Percentiles rank a stretch among this genome's conserved stretches.
Conservation (phyloP, 2,113 vertebrate genomes). For the Tragelaphus buxtoni region DNA sequence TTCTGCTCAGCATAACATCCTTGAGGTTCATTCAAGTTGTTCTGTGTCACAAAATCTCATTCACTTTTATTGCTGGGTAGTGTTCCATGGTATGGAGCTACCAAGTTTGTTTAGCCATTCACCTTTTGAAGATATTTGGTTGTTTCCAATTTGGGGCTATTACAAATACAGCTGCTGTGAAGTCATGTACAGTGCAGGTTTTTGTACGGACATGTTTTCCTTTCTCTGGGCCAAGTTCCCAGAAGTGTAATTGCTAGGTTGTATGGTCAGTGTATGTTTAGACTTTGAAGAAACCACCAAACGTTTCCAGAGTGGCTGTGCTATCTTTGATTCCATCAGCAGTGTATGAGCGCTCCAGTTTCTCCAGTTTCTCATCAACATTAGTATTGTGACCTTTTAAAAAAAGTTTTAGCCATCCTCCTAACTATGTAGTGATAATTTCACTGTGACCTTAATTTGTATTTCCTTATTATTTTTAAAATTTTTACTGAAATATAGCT, state of each 20-base stretch:
- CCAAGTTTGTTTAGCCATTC: background rate
- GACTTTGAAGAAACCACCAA: background rate
- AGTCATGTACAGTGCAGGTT: background rate
- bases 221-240: background rate
- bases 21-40: background rate
- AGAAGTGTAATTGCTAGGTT: background rate
- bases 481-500: background rate
- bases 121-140: background rate
- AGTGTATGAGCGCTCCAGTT: accelerated
- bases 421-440: background rate
- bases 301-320: background rate
- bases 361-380: background rate
- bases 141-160: background rate
- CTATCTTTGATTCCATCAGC: background rate
- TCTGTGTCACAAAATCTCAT: background rate
- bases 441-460: background rate
- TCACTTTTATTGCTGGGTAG: background rate
- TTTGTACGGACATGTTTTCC: background rate
- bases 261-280: background rate
- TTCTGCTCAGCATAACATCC: background rate
- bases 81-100: background rate
- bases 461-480: background rate
- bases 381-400: background rate
- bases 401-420: background rate
- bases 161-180: background rate